Evolutionary conservation across 2,113 vertebrate species (phyloP).

Genomic region (Thymallus thymallus): DNA sequence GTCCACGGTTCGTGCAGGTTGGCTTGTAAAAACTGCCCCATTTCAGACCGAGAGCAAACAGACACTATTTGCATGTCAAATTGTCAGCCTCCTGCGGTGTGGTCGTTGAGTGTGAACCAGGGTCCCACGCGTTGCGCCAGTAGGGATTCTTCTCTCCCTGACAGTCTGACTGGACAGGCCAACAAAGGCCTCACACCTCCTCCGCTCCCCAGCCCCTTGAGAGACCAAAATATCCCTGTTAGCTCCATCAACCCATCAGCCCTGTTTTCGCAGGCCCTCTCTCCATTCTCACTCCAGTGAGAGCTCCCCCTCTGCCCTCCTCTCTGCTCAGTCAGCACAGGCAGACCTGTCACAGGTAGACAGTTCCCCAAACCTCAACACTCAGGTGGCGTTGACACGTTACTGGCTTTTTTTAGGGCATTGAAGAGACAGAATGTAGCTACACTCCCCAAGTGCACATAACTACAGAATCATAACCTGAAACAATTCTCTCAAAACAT

Average conservation of each 20-base stretch:
- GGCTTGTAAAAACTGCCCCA: constrained; percentile 64
- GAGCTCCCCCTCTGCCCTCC: constrained; percentile 39
- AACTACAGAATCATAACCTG: neutral
- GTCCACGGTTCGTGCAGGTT: constrained; percentile 51
- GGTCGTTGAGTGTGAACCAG: constrained; percentile 65
- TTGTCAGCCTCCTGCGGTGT: constrained; percentile 66
- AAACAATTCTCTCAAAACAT: neutral
- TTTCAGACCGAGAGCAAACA: constrained; percentile 73
- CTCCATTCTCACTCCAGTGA: constrained; percentile 58
- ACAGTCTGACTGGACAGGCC: constrained; percentile 56
- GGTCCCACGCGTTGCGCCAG: constrained; percentile 72
- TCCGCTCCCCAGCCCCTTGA: constrained; percentile 47
- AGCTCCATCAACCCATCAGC: constrained; percentile 47
- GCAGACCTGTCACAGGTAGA: constrained; percentile 62
- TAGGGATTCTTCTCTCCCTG: constrained; percentile 44
- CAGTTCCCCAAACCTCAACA: constrained; percentile 54
- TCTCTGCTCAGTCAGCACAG: constrained; percentile 62
- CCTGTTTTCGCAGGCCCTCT: constrained; percentile 66
- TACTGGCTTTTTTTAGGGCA: constrained; percentile 12
- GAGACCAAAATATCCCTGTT: constrained; percentile 64
- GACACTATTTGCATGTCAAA: constrained; percentile 65
- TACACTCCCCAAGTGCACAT: constrained; percentile 23
- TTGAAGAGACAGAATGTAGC: neutral
- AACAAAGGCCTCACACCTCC: constrained; percentile 50
- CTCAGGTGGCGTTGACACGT: constrained; percentile 55